phyloP scores from a whole-genome alignment of 2,797 vertebrate species.

The Xerus rutilus region DNA sequence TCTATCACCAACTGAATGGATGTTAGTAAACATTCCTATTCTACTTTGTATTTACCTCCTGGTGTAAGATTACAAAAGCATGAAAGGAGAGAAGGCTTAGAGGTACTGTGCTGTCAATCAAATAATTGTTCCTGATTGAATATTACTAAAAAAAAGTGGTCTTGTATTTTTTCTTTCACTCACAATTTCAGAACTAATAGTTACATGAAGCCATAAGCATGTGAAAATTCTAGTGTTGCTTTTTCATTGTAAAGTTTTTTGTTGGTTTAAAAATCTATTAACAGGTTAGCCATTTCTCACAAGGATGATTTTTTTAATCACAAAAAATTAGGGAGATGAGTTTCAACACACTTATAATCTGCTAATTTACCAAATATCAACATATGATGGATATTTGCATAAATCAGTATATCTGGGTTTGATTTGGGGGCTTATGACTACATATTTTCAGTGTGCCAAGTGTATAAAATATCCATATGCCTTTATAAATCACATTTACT shows the following conservation, averaged over 20 bases:
- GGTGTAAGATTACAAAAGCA: not conserved
- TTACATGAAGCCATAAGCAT: not conserved
- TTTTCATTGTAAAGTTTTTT: not conserved
- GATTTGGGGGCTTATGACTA: constrained; percentile 25
- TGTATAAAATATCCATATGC: constrained; percentile 51
- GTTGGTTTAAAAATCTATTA: constrained; percentile 46
- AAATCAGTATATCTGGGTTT: constrained; percentile 35
- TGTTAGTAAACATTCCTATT: not conserved
- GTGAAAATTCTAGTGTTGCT: not conserved
- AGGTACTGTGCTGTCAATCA: not conserved
- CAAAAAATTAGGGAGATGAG: constrained; percentile 22
- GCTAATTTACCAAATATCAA: constrained; percentile 4
- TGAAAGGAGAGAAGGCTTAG: not conserved
- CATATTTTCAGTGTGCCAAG: constrained; percentile 53
- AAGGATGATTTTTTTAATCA: not conserved
- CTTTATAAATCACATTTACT: constrained; percentile 68
- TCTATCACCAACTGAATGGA: constrained; percentile 10
- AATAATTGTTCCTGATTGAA: not conserved
- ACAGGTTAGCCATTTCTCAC: constrained; percentile 3
- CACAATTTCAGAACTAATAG: not conserved
- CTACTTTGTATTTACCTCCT: not conserved
- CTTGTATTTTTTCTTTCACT: constrained; percentile 41
- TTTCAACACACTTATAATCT: constrained; percentile 26
- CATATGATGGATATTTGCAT: constrained; percentile 18
- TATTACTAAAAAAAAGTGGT: not conserved